Percentiles rank a stretch among this genome's conserved stretches.
phyloP scores from a whole-genome alignment of 2,888 invertebrate species.

The Tryphoninae sp. region DNA sequence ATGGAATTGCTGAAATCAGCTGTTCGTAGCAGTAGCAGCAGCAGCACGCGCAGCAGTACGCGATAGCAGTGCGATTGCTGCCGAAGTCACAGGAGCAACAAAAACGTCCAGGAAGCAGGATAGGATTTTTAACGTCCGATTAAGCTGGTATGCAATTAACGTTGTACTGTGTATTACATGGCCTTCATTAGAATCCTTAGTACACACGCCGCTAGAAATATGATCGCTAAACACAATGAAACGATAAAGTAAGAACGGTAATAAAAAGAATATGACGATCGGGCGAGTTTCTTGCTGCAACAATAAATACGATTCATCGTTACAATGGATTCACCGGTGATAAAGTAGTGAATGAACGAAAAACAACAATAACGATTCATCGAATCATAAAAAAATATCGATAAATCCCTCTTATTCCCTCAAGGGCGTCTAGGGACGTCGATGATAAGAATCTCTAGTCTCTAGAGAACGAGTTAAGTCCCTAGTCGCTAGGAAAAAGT shows the following conservation, averaged over 20 bases:
- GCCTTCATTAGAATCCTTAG: not conserved
- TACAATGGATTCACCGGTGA: not conserved
- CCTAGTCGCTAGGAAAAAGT: not conserved
- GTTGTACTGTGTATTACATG: not conserved
- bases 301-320: not conserved
- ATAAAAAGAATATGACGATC: not conserved
- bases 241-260: not conserved
- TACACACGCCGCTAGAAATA: not conserved
- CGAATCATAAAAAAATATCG: not conserved
- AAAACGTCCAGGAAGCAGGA: conserved; percentile 23
- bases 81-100: conserved; percentile 7
- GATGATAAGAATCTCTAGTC: not conserved
- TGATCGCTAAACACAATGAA: not conserved
- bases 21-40: conserved; percentile 11
- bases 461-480: not conserved
- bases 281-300: not conserved
- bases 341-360: not conserved
- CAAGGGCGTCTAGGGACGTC: not conserved
- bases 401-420: not conserved
- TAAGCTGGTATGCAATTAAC: conserved; percentile 17
- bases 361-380: conserved; percentile 3
- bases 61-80: conserved; percentile 5
- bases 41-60: conserved; percentile 37
- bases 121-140: not conserved
- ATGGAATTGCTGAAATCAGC: conserved; percentile 29